phyloP scores from a whole-genome alignment of 2,888 invertebrate genomes.

The Rugalucina vietnamica region DNA sequence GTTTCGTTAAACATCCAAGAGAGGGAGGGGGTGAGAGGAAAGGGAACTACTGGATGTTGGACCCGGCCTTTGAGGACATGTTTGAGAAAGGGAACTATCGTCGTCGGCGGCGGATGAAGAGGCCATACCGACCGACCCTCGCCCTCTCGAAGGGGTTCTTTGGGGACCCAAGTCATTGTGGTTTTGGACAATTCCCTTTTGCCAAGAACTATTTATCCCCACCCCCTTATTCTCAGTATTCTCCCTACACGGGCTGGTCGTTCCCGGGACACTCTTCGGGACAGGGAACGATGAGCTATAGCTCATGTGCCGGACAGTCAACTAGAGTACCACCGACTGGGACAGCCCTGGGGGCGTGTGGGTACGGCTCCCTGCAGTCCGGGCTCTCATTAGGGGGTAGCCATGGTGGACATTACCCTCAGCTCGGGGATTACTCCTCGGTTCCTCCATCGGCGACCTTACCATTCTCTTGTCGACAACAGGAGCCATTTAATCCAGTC shows the following conservation, averaged over 20 bases:
- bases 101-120: conserved; percentile 97
- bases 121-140: conserved; percentile 84
- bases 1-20: conserved; percentile 98
- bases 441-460: conserved; percentile 69
- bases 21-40: conserved; percentile 97
- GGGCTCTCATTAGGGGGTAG: conserved; percentile 70
- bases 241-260: conserved; percentile 73
- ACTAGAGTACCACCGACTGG: conserved; percentile 61
- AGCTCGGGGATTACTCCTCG: conserved; percentile 74
- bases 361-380: conserved; percentile 66
- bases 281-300: conserved; percentile 68
- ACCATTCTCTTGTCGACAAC: conserved; percentile 75
- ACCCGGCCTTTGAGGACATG: conserved; percentile 99
- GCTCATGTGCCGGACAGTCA: conserved; percentile 67
- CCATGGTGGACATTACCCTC: conserved; percentile 69
- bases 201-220: conserved; percentile 76
- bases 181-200: conserved; percentile 76
- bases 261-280: conserved; percentile 66
- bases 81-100: conserved; percentile 99
- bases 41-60: conserved; percentile 97
- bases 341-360: conserved; percentile 60
- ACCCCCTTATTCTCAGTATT: conserved; percentile 74
- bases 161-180: conserved; percentile 76
- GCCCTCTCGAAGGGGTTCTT: conserved; percentile 80
- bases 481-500: conserved; percentile 73